A percentile compares a stretch with the other conserved stretches of the same genome.
Evolutionary conservation across 2,797 vertebrate genomes (phyloP).

Genomic region (Tapera naevia): DNA sequence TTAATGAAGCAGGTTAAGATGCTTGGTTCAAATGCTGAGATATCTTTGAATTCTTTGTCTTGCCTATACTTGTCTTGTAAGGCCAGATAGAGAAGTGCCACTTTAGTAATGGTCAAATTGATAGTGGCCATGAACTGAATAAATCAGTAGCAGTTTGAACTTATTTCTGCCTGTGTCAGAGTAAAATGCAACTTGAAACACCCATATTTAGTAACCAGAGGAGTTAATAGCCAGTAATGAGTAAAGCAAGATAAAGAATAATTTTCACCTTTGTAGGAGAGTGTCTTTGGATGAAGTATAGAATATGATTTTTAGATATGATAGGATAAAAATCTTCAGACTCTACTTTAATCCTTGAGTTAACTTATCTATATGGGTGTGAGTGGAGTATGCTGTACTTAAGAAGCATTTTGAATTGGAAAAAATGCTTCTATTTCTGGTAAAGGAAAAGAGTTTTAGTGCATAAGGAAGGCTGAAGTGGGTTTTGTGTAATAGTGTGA

Average conservation of each 20-base stretch:
- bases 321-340: neutral
- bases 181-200: neutral
- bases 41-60: neutral
- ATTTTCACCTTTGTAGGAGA: neutral
- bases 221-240: neutral
- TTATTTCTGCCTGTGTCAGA: neutral
- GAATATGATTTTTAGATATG: neutral
- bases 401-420: neutral
- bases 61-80: neutral
- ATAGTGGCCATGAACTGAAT: neutral
- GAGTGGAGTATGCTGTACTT: neutral
- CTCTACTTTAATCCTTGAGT: neutral
- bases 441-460: neutral
- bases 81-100: neutral
- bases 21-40: neutral
- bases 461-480: neutral
- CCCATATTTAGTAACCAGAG: neutral
- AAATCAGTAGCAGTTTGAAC: neutral
- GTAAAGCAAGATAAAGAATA: neutral
- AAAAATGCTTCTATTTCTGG: neutral
- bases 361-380: neutral
- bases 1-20: neutral
- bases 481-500: neutral
- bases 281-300: neutral
- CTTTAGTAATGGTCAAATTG: neutral